These are phyloP conservation scores for Rhabdornis inornatus DNA, from an alignment of 2,113 vertebrate genomes.

Conservation along the genomic window DNA sequence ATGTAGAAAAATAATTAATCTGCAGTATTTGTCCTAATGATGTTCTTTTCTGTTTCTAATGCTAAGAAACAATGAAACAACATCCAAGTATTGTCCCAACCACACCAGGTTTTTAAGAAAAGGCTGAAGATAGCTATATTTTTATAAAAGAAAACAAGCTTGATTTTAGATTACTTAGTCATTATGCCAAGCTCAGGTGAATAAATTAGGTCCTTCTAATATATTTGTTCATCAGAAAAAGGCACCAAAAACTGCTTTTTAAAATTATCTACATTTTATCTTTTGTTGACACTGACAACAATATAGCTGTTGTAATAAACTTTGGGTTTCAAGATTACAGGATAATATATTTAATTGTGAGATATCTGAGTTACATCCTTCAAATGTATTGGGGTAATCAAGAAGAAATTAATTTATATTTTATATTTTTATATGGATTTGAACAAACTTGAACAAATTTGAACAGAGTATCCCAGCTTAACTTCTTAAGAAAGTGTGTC, in stretches of 20 bases:
- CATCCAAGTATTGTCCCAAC: neutral
- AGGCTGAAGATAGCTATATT: neutral
- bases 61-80: neutral
- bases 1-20: slow-evolving; percentile 2
- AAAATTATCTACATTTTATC: neutral
- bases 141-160: neutral
- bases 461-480: neutral
- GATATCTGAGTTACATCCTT: neutral
- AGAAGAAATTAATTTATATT: neutral
- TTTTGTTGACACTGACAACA: neutral
- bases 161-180: neutral
- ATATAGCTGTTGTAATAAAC: neutral
- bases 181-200: neutral
- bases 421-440: neutral
- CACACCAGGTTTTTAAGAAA: neutral
- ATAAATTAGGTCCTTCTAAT: neutral
- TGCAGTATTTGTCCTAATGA: neutral
- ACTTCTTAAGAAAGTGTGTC: neutral
- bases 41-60: neutral
- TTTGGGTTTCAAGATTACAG: neutral
- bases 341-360: neutral
- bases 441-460: neutral
- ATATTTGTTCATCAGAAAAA: neutral
- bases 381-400: neutral
- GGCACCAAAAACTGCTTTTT: neutral